Evolutionary conservation across 2,888 invertebrate genomes (phyloP), one percentile per base, ranked within the genome.

Genomic region (Furcula furcula): DNA sequence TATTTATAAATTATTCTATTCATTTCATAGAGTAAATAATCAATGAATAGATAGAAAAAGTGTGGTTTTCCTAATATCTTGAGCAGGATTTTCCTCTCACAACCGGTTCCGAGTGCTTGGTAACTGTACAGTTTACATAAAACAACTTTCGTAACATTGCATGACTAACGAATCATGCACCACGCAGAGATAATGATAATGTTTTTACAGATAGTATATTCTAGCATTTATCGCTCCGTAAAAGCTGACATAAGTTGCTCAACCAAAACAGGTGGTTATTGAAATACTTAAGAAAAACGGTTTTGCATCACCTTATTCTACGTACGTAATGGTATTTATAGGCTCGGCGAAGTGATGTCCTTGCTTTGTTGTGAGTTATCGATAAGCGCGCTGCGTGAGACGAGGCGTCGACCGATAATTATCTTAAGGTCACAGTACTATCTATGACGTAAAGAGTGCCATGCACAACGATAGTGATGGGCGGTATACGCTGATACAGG

Each of bases 351-450:
- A 65, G 55, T 62, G 64, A 72, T 78, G 83, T 82, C 84, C 82
- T 84, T 85, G 81, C 64, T 53, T 63, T 71, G 72, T 69, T 69
- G 65, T 69, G 48, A 65, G 62, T 70, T 75, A 79, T 80, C 79
- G 80, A 82, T 76, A 78, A 75, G 66, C 55, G 49, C 49, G 55
- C 42, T 49, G 52, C 49, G 55, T 53, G 65, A 72, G 76, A 73
- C 76, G 80, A 76, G 86, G 72, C 86, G 82, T 62, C 81, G 86
- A 84, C 87, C 87, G 87, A 86, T 87, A 84, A 80, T 80, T 84
- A 78, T 84, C 79, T 74, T 80, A 81, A 86, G 86, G 86, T 86
- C 85, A 73, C 69, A 75, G 42, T 67, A 78, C 73, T 87, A 86
- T 84, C 86, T 64, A 57, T 82, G 80, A 83, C 80, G 83, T 75